Conservation (phyloP, 2,113 vertebrate species). For the Andinoacara biseriatus region DNA sequence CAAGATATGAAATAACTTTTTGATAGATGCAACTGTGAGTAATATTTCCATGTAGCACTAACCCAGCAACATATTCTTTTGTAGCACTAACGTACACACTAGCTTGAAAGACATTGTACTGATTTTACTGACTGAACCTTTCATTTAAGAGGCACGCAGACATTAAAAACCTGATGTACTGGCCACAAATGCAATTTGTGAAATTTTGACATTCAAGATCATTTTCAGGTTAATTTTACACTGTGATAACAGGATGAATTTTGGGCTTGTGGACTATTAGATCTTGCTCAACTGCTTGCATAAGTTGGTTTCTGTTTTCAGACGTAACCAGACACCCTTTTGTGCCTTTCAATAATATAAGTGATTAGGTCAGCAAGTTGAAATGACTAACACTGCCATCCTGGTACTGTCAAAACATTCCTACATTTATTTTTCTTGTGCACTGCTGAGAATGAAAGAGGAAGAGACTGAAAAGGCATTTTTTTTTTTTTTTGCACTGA, state of each 20-base stretch:
- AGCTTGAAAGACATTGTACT: neutral
- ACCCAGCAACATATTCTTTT: neutral
- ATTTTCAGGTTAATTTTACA: neutral
- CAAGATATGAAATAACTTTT: constrained; percentile 76
- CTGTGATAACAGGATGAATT: neutral
- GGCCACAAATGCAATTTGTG: neutral
- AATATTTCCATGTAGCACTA: neutral
- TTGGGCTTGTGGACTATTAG: neutral
- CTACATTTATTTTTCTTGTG: neutral
- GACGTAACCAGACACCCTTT: neutral
- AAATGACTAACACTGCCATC: neutral
- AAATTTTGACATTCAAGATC: neutral
- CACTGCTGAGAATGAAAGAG: neutral
- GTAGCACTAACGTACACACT: neutral
- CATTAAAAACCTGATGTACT: neutral
- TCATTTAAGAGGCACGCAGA: neutral
- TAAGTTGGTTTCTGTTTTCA: neutral
- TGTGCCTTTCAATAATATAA: neutral
- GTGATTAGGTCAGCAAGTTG: neutral
- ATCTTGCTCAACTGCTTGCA: neutral
- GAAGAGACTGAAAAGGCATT: neutral
- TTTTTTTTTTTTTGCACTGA: neutral
- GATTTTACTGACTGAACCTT: neutral
- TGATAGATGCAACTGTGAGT: constrained; percentile 88
- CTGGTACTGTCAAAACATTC: neutral